These are phyloP conservation scores for Lytechinus variegatus DNA, from an alignment of 35 echinoderm and acorn worm species.

Conservation along the genomic window DNA sequence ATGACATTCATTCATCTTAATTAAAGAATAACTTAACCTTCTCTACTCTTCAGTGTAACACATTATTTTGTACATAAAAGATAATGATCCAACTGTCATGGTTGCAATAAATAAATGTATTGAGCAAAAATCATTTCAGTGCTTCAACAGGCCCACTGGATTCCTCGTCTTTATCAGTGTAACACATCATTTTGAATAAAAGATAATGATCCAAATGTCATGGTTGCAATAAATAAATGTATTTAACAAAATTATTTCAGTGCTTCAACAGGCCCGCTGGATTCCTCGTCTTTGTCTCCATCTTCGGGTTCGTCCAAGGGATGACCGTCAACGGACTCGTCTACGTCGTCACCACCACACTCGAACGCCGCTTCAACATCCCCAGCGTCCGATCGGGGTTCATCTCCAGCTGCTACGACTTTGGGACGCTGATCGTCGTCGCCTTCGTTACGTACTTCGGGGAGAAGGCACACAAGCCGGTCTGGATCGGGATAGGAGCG, in stretches of 20 bases:
- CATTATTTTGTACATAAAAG: too few species aligned
- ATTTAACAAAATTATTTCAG: neutral
- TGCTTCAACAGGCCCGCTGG: slow-evolving; percentile 48
- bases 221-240: too few species aligned
- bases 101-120: too few species aligned
- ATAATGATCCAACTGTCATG: too few species aligned
- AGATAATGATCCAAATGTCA: too few species aligned
- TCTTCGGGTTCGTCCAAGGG: slow-evolving; percentile 55
- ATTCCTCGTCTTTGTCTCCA: slow-evolving; percentile 51
- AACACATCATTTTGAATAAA: too few species aligned
- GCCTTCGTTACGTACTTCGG: slow-evolving; percentile 76
- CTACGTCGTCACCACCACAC: slow-evolving; percentile 74
- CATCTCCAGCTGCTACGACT: slow-evolving; percentile 75
- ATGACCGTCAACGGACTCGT: slow-evolving; percentile 79
- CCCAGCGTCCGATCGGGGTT: slow-evolving; percentile 66
- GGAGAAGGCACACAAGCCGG: slow-evolving; percentile 58
- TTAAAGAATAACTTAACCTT: too few species aligned
- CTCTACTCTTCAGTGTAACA: too few species aligned
- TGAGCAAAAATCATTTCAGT: too few species aligned
- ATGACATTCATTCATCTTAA: too few species aligned
- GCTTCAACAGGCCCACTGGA: too few species aligned
- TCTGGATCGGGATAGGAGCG: slow-evolving; percentile 57
- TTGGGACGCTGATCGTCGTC: slow-evolving; percentile 57
- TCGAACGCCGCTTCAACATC: slow-evolving; percentile 74
- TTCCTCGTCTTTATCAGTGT: too few species aligned